These are phyloP conservation scores for Chiroxiphia lanceolata DNA, from an alignment of 2,797 vertebrate genomes.

Conservation along the genomic window DNA sequence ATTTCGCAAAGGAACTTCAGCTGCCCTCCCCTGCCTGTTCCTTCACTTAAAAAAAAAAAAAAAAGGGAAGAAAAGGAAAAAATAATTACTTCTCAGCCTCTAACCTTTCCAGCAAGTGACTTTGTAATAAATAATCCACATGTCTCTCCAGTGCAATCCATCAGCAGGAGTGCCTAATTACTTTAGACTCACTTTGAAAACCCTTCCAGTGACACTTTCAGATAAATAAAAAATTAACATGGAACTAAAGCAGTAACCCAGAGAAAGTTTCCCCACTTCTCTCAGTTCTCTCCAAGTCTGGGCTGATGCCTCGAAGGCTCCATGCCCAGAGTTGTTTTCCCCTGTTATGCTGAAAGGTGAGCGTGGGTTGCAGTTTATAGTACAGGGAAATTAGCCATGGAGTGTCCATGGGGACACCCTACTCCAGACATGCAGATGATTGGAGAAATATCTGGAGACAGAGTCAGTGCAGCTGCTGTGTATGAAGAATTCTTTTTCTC, in stretches of 20 bases:
- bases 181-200: conserved; percentile 79
- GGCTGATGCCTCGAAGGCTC: not conserved
- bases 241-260: conserved; percentile 11
- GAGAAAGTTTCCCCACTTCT: conserved; percentile 22
- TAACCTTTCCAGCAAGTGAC: conserved; percentile 84
- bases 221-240: conserved; percentile 81
- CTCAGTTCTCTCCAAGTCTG: not conserved
- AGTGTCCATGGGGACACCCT: not conserved
- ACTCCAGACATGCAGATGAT: not conserved
- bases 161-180: conserved; percentile 80
- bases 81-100: conserved; percentile 84
- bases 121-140: conserved; percentile 82
- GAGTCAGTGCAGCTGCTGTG: not conserved
- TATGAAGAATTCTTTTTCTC: not conserved
- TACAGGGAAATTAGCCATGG: not conserved
- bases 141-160: conserved; percentile 78
- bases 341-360: not conserved
- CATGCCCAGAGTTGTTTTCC: not conserved
- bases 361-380: not conserved
- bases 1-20: conserved; percentile 49
- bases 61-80: conserved; percentile 61
- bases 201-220: conserved; percentile 74
- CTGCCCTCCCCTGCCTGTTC: conserved; percentile 55
- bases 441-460: not conserved
- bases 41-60: conserved; percentile 1